Percentiles rank a stretch among this genome's conserved stretches.
phyloP scores from a whole-genome alignment of 2,888 invertebrate genomes.

The Octonoba sinensis region DNA sequence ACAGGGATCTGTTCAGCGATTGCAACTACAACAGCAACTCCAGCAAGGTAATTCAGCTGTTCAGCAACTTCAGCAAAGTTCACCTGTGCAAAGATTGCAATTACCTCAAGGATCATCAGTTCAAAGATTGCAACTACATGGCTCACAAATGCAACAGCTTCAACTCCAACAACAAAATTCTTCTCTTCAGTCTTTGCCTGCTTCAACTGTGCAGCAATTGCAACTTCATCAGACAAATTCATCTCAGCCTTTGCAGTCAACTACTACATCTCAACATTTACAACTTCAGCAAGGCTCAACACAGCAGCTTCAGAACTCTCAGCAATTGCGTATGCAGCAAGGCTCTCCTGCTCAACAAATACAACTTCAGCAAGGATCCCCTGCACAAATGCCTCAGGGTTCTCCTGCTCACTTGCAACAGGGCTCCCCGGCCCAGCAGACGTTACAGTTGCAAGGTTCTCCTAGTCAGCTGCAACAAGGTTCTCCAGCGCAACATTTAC shows the following conservation, averaged over 20 bases:
- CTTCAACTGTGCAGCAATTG: background rate
- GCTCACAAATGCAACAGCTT: slow-evolving; percentile 23
- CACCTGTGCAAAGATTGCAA: slow-evolving; percentile 23
- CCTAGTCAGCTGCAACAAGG: slow-evolving; percentile 48
- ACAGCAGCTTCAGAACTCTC: slow-evolving; percentile 35
- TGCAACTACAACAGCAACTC: slow-evolving; percentile 53
- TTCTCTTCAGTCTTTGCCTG: slow-evolving; percentile 11
- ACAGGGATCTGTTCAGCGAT: slow-evolving; percentile 31
- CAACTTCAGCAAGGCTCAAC: slow-evolving; percentile 24
- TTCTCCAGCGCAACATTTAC: slow-evolving; percentile 43
- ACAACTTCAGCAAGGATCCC: slow-evolving; percentile 54
- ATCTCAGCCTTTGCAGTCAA: slow-evolving; percentile 9
- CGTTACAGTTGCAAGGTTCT: slow-evolving; percentile 43
- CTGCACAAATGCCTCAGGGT: slow-evolving; percentile 47
- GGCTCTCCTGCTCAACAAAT: slow-evolving; percentile 49
- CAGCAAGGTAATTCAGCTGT: slow-evolving; percentile 23
- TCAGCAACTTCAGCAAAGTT: slow-evolving; percentile 9
- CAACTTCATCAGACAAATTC: slow-evolving; percentile 7
- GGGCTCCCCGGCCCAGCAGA: slow-evolving; percentile 35
- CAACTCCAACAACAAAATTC: slow-evolving; percentile 29
- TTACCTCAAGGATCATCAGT: slow-evolving; percentile 19
- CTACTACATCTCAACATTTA: background rate
- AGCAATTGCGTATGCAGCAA: slow-evolving; percentile 49
- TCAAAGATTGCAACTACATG: slow-evolving; percentile 37
- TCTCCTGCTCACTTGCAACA: slow-evolving; percentile 53